Evolutionary conservation across 2,113 vertebrate genomes (phyloP), one percentile per base, ranked within the genome.

Genomic region (Galemys pyrenaicus): DNA sequence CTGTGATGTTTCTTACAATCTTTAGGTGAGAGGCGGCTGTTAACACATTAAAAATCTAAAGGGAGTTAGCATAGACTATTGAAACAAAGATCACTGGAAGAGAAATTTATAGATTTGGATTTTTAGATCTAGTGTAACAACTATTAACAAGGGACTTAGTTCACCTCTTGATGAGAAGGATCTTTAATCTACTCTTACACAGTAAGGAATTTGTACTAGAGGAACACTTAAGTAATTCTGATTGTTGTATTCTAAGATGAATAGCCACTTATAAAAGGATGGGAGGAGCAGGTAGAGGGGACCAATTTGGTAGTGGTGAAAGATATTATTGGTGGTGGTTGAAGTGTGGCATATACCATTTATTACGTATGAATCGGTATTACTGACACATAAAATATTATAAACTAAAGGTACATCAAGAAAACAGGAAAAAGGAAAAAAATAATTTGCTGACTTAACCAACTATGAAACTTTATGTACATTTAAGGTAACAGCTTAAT

Each of bases 21-120:
- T 65, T 89, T 73, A 93, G 92, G 95, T 92, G 90, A 97, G 56
- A 96, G 95, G 90, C 87, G 84, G 19, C 56, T 95, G 71, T 86
- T 62, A 90, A 78, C 87, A 91, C 15, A 94, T 96, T 97, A 97
- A 94, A 90, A 89, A 96, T 28, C 39, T 73, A 87, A 91, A 73
- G 51, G 87, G 24, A 67, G 9, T 46, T 84, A 64, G 11, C 79
- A 80, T 7, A 32, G 24, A 87, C 85, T 84, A 82, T 86, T 67
- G 60, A 77, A 92, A 96, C 39, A 44, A 39, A 84, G 6, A 89
- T 41, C 30, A 54, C 4, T 77, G 13, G 46, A 87, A 82, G 80
- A 9, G 32, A 93, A 94, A n/a, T n/a, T n/a, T 64, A n/a, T 68
- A 37, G 32, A 67, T 9, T 84, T 67, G 20, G 28, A 4, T 74